Conservation (phyloP, 2,888 invertebrate species). For the Athalia circularis region DNA sequence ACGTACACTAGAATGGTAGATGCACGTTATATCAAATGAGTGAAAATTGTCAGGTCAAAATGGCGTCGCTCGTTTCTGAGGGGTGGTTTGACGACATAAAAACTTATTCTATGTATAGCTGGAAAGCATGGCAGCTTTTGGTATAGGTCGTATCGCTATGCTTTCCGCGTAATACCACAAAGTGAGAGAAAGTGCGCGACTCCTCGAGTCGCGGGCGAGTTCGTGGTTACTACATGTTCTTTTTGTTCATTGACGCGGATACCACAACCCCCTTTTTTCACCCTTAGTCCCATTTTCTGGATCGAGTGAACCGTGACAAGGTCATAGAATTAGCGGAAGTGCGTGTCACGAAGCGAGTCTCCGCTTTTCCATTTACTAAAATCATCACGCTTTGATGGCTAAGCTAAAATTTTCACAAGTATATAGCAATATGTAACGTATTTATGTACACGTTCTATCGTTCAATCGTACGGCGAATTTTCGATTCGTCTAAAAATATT, state of each 20-base stretch:
- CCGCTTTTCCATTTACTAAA: not conserved
- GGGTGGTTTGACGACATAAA: not conserved
- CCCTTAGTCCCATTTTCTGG: slow-evolving; percentile 5
- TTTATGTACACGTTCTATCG: not conserved
- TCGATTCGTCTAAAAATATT: too few relatives aligned
- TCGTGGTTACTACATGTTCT: not conserved
- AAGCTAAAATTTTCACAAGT: not conserved
- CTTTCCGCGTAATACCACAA: not conserved
- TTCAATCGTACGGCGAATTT: not conserved
- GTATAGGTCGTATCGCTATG: not conserved
- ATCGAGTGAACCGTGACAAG: slow-evolving; percentile 2
- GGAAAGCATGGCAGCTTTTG: too few relatives aligned
- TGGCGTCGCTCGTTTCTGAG: not conserved
- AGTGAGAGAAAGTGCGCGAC: not conserved
- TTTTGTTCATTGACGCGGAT: slow-evolving; percentile 20
- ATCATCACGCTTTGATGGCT: not conserved
- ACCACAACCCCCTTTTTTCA: slow-evolving; percentile 9
- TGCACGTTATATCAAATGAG: not conserved
- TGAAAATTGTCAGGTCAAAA: slow-evolving; percentile 14
- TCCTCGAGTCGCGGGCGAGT: not conserved
- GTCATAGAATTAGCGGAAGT: slow-evolving; percentile 16
- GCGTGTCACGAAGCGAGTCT: not conserved
- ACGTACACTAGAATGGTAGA: not conserved
- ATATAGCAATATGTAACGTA: not conserved
- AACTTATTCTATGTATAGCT: not conserved